These are phyloP conservation scores for Drosophila histrio DNA, from an alignment of 2,888 invertebrate genomes.

Conservation along the genomic window DNA sequence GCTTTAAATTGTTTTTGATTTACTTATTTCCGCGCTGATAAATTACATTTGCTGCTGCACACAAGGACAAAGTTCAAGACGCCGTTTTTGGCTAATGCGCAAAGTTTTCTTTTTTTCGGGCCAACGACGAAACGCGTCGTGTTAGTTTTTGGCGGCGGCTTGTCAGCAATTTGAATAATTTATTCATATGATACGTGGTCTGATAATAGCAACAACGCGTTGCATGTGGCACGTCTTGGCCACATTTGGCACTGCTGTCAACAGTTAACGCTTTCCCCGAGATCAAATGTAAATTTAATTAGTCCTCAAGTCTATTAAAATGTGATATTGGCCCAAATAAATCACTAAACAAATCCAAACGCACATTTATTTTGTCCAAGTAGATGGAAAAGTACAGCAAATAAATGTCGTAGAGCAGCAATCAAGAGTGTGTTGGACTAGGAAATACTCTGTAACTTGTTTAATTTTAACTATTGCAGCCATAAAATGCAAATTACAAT, in stretches of 20 bases:
- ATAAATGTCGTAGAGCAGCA: not conserved
- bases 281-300: conserved; percentile 73
- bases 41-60: conserved; percentile 77
- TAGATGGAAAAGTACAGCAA: conserved; percentile 12
- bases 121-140: not conserved
- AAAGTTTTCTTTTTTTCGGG: conserved; percentile 48
- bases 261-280: conserved; percentile 35
- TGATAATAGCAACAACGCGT: conserved; percentile 42
- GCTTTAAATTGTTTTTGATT: conserved; percentile 80
- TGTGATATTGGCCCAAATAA: conserved; percentile 56
- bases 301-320: conserved; percentile 66
- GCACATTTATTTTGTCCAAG: conserved; percentile 51
- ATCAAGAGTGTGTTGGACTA: conserved; percentile 2
- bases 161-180: conserved; percentile 67
- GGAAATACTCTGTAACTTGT: not conserved
- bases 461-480: not conserved
- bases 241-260: conserved; percentile 37
- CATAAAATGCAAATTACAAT: not conserved
- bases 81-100: conserved; percentile 70
- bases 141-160: conserved; percentile 30
- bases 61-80: conserved; percentile 66
- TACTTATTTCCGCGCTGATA: conserved; percentile 79
- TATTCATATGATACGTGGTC: conserved; percentile 77
- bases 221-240: conserved; percentile 51
- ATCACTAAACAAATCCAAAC: conserved; percentile 38